These are phyloP conservation scores for Spermophilus dauricus DNA, from an alignment of 2,113 vertebrate species.

Conservation along the genomic window DNA sequence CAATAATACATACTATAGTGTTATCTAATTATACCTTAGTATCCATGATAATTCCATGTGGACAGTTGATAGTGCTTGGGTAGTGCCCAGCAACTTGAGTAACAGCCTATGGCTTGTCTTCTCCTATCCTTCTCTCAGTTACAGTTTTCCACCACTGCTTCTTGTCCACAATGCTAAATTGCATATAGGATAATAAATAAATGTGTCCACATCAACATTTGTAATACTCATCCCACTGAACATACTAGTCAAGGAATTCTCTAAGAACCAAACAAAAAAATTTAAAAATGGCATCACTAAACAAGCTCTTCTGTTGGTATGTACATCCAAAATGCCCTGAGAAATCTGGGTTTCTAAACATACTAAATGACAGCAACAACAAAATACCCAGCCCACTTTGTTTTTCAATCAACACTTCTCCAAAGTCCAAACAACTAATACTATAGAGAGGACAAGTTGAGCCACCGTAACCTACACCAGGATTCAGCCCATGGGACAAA, in stretches of 20 bases:
- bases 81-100: neutral
- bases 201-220: neutral
- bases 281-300: neutral
- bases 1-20: neutral
- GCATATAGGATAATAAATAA: neutral
- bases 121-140: neutral
- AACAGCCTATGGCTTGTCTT: neutral
- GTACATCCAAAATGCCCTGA: constrained; percentile 4
- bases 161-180: neutral
- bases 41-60: neutral
- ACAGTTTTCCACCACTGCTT: neutral
- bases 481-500: neutral
- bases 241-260: neutral
- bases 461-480: neutral
- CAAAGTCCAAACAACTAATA: neutral
- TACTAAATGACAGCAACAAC: neutral
- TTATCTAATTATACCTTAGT: neutral
- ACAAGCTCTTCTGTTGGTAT: neutral
- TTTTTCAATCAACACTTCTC: neutral
- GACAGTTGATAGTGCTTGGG: neutral
- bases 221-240: neutral
- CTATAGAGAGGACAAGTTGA: neutral
- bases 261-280: neutral
- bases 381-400: neutral
- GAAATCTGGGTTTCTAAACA: neutral